Base-by-base conservation (phyloP, 2,797 vertebrate genomes). In the Alca torda region DNA sequence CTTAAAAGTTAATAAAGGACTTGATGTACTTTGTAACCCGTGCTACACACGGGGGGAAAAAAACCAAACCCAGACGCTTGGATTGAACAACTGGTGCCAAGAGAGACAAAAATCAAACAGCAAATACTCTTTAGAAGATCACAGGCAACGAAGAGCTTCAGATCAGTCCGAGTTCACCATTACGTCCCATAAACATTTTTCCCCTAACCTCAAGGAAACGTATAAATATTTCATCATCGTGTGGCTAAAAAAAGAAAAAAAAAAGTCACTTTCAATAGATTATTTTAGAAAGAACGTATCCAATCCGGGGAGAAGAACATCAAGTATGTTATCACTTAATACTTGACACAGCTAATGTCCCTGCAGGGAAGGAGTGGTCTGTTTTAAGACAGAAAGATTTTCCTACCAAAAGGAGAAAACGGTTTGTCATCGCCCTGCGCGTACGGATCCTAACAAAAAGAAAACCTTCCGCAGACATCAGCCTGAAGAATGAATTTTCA, bases 401-500 rank as follows among this genome's bases (percentile, higher is more conserved):
- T 65, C 50, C 50, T 61, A 30, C 35, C 23, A 43, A 46, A 64
- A 67, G 11, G 3, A 73, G 57, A 83, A 96, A 91, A 73, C 10
- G 73, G 56, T 60, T 69, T 79, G 84, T 96, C 69, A 85, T 81
- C 19, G 2, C 78, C 73, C 28, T 93, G 60, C 3, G 0, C 59
- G 50, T 35, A 63, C 61, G 90, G 91, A 96, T 91, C 82, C 91
- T 64, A 95, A 90, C 51, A 67, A 87, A 91, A 89, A 90, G 53
- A 95, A 96, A 89, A 53, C 39, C 79, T 94, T 91, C 84, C 50
- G 77, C 81, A 95, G 90, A 89, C 89, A 90, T 37, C 57, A 81
- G 76, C 59, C 85, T 91, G 54, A 78, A 91, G 67, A 90, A 13
- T 35, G 41, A 15, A 90, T 91, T 77, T 84, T 60, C 68, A 83